Percentiles rank a stretch among this genome's conserved stretches.
These are phyloP conservation scores for Aplodontia rufa DNA, from an alignment of 2,113 vertebrate species.

Conservation along the genomic window DNA sequence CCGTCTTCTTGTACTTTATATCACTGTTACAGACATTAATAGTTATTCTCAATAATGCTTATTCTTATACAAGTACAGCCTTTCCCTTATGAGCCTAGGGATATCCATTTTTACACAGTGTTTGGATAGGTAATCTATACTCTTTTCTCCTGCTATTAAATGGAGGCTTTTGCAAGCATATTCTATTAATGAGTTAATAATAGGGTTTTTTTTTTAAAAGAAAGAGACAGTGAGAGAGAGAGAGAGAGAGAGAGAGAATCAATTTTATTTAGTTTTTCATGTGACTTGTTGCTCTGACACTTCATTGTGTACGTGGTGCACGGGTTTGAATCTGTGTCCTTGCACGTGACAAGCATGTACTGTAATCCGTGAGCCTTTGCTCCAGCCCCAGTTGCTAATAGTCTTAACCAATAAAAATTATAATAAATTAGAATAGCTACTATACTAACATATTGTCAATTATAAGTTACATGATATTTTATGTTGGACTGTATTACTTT, in stretches of 20 bases:
- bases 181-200: neutral
- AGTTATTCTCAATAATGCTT: neutral
- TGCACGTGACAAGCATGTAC: too few relatives aligned
- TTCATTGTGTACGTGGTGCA: too few relatives aligned
- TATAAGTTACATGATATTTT: neutral
- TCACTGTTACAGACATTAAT: neutral
- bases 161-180: neutral
- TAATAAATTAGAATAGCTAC: neutral
- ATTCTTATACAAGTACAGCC: neutral
- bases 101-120: neutral
- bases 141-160: neutral
- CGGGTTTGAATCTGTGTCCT: too few relatives aligned
- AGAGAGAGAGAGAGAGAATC: too few relatives aligned
- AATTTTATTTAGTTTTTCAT: too few relatives aligned
- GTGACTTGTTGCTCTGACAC: too few relatives aligned
- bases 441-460: neutral
- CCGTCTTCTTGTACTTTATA: neutral
- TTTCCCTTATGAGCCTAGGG: neutral
- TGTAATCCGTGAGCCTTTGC: too few relatives aligned
- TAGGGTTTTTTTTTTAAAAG: too few relatives aligned
- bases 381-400: too few relatives aligned
- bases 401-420: neutral
- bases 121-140: neutral
- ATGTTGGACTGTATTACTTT: neutral
- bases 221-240: too few relatives aligned